phyloP scores from a whole-genome alignment of 2,888 invertebrate species.

The Rhagonycha fulva region DNA sequence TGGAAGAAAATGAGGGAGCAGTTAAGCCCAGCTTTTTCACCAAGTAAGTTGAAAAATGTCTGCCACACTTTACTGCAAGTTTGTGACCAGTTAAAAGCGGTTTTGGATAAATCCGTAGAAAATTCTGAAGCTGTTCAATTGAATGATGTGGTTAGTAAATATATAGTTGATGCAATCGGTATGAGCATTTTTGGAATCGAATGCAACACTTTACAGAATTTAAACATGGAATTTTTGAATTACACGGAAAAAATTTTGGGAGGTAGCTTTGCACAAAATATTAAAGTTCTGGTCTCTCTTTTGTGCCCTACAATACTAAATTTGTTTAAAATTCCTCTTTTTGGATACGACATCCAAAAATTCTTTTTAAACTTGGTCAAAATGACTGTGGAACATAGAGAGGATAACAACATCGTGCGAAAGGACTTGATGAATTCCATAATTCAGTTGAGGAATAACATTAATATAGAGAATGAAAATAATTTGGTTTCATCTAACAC shows the following conservation, averaged over 20 bases:
- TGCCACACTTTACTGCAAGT: slow-evolving; percentile 29
- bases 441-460: neutral
- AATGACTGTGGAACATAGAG: neutral
- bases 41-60: neutral
- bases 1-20: neutral
- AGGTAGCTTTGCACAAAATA: neutral
- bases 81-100: neutral
- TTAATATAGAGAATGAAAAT: neutral
- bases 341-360: neutral
- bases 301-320: neutral
- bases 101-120: neutral
- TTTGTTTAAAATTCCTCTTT: neutral
- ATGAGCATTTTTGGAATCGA: no score
- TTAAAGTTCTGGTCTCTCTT: neutral
- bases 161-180: no score
- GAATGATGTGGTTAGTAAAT: no score
- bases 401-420: neutral
- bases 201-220: neutral
- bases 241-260: neutral
- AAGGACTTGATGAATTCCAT: neutral
- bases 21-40: neutral
- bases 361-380: neutral
- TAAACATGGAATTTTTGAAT: neutral
- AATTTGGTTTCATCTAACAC: neutral
- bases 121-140: no score